A percentile compares a stretch with the other conserved stretches of the same genome.
phyloP scores from a whole-genome alignment of 2,113 vertebrate genomes.

The Solenodon paradoxus region DNA sequence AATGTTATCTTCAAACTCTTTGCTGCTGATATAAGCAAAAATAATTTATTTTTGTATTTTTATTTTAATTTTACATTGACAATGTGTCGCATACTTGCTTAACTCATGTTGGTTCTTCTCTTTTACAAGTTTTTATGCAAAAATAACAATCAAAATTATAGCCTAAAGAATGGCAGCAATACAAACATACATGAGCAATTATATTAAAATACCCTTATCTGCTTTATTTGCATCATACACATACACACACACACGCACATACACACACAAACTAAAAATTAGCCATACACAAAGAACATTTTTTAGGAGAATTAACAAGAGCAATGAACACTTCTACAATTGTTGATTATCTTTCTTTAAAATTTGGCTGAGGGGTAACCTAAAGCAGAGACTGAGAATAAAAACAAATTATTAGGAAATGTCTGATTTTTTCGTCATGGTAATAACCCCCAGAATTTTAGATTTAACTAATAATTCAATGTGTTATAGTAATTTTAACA shows the following conservation, averaged over 20 bases:
- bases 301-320: not conserved
- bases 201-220: not conserved
- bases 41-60: not conserved
- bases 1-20: not conserved
- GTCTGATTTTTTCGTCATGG: not conserved
- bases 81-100: not conserved
- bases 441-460: not conserved
- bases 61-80: not conserved
- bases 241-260: not conserved
- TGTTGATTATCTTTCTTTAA: not conserved
- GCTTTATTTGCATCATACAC: not conserved
- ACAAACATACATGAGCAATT: not conserved
- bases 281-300: not conserved
- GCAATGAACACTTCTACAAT: not conserved
- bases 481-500: not conserved
- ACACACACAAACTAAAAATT: too few relatives aligned
- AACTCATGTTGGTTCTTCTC: not conserved
- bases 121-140: not conserved
- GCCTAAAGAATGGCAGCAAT: not conserved
- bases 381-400: not conserved
- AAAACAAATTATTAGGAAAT: not conserved
- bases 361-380: not conserved
- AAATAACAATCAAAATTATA: not conserved
- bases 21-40: not conserved
- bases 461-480: not conserved